A percentile compares a stretch with the other conserved stretches of the same genome.
These are phyloP conservation scores for Limosa lapponica DNA, from an alignment of 2,797 vertebrate species.

Conservation along the genomic window DNA sequence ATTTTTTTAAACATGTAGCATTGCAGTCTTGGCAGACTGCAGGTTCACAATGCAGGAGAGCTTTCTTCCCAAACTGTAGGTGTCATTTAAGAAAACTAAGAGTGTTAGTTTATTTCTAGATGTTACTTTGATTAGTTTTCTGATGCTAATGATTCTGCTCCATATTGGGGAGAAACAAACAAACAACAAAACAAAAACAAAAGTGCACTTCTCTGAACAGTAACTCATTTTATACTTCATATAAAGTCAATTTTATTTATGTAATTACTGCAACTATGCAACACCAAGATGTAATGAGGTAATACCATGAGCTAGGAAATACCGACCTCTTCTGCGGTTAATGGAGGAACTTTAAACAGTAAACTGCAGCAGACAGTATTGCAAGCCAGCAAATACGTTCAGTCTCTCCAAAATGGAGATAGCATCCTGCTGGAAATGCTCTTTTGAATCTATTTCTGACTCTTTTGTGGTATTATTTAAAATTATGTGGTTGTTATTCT, in stretches of 20 bases:
- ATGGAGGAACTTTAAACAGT: background rate
- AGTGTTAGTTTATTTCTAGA: background rate
- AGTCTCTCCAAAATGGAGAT: background rate
- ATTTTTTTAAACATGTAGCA: background rate
- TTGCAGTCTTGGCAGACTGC: background rate
- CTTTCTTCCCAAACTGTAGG: background rate
- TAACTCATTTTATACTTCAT: background rate
- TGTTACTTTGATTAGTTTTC: background rate
- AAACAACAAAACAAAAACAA: background rate
- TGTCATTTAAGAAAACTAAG: background rate
- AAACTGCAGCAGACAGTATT: background rate
- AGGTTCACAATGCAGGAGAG: background rate
- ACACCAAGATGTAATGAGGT: background rate
- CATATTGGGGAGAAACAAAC: background rate
- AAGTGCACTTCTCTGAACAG: background rate
- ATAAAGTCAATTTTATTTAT: constrained; percentile 22
- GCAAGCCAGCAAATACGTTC: background rate
- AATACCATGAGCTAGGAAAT: constrained; percentile 6
- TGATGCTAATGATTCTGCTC: background rate
- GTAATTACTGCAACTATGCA: background rate
- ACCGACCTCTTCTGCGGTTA: background rate
- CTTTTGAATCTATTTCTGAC: background rate
- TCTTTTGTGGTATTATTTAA: background rate
- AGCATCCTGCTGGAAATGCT: background rate
- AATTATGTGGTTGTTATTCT: background rate